phyloP scores from a whole-genome alignment of 2,888 invertebrate genomes.

The Hetaerina titia region DNA sequence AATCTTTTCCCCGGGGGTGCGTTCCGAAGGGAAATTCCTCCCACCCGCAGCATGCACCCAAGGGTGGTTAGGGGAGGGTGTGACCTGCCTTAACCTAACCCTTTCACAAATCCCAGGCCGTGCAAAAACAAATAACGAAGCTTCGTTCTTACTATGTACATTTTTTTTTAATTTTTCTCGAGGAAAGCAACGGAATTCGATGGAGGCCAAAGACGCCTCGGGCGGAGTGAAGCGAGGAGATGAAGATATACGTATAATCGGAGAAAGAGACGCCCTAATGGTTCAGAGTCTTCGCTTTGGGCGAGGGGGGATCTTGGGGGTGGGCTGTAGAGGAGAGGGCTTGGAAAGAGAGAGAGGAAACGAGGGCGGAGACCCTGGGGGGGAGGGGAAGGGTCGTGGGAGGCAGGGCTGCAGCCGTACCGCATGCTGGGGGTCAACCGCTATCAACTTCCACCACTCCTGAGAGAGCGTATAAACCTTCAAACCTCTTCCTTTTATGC shows the following conservation, averaged over 20 bases:
- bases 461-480: neutral
- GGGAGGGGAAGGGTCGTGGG: too few relatives aligned
- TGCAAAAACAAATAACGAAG: neutral
- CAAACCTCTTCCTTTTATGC: neutral
- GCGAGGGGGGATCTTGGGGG: neutral
- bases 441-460: conserved; percentile 19
- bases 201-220: neutral
- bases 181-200: neutral
- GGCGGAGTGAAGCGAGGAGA: neutral
- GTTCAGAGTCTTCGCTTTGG: neutral
- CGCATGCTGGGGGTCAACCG: neutral
- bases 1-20: neutral
- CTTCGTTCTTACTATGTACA: neutral
- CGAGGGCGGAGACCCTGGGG: too few relatives aligned
- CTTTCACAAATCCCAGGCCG: neutral
- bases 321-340: neutral
- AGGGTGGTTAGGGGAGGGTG: neutral
- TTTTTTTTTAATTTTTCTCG: neutral
- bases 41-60: neutral
- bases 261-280: neutral
- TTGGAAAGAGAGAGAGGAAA: neutral
- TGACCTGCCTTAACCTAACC: neutral
- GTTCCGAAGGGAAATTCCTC: neutral
- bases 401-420: neutral
- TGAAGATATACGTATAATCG: neutral